Evolutionary conservation across 2,888 invertebrate genomes (phyloP).

Genomic region (Caenorhabditis sp.): DNA sequence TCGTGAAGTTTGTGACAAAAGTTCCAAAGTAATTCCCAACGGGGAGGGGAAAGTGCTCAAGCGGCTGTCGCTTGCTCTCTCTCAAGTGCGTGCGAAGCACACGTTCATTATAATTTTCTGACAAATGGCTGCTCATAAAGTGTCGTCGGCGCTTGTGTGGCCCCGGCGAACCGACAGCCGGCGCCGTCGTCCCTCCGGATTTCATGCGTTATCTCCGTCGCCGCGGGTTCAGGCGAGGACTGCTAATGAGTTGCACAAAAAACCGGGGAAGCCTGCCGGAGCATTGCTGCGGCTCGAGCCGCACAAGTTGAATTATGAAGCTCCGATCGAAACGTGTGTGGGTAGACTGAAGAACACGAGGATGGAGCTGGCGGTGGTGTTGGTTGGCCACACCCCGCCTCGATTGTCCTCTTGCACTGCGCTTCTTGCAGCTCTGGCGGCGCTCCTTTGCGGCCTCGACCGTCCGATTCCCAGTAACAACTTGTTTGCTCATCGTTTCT

Average conservation of each 20-base stretch:
- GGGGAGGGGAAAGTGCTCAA: constrained; percentile 17
- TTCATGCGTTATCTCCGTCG: constrained; percentile 51
- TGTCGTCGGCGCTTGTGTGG: constrained; percentile 59
- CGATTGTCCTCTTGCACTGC: constrained; percentile 15
- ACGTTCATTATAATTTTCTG: constrained; percentile 69
- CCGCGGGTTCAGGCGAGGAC: constrained; percentile 32
- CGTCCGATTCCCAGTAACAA: constrained; percentile 7
- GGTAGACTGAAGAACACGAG: constrained; percentile 4
- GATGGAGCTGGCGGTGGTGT: constrained; percentile 13
- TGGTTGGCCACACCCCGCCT: constrained; percentile 43
- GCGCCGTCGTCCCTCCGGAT: constrained; percentile 46
- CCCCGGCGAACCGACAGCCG: constrained; percentile 30
- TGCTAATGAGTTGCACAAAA: constrained; percentile 54
- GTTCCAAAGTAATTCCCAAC: background rate
- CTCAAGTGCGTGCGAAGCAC: constrained; percentile 60
- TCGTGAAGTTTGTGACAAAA: background rate
- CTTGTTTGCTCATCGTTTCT: background rate
- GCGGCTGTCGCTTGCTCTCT: constrained; percentile 30
- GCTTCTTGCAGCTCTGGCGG: constrained; percentile 14
- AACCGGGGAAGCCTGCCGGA: constrained; percentile 18
- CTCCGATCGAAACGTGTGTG: constrained; percentile 49
- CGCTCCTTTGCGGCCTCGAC: constrained; percentile 10
- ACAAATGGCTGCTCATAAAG: constrained; percentile 69
- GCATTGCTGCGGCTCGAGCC: constrained; percentile 15
- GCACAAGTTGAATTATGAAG: constrained; percentile 59